These are phyloP conservation scores for Hypsibius dujardini DNA, from an alignment of 1,140 invertebrate genomes.

Conservation along the genomic window DNA sequence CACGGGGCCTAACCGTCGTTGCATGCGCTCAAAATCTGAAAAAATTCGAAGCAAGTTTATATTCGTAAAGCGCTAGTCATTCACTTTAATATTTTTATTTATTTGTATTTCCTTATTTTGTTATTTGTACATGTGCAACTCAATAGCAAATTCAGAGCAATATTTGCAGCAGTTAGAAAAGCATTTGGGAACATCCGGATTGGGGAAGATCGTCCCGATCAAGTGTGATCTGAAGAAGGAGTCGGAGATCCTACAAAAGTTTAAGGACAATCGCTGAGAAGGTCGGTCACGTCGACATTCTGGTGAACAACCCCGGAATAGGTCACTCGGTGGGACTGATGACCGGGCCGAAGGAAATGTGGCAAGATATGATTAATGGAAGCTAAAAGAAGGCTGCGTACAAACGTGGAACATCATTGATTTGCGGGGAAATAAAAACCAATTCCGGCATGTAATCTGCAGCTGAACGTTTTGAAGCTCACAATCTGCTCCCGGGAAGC, in stretches of 20 bases:
- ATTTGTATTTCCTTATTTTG: too few species aligned
- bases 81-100: too few species aligned
- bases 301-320: slow-evolving; percentile 33
- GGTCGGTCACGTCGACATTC: slow-evolving; percentile 30
- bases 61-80: slow-evolving; percentile 21
- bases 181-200: background rate
- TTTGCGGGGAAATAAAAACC: too few species aligned
- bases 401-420: too few species aligned
- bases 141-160: too few species aligned
- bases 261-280: slow-evolving; percentile 25
- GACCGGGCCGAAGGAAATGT: slow-evolving; percentile 33
- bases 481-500: slow-evolving; percentile 47
- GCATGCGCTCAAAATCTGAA: slow-evolving; percentile 44
- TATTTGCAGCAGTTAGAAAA: too few species aligned
- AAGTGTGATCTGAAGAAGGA: slow-evolving; percentile 32
- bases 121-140: too few species aligned
- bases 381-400: background rate
- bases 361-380: slow-evolving; percentile 39
- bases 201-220: slow-evolving; percentile 23
- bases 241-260: slow-evolving; percentile 30
- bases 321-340: slow-evolving; percentile 27
- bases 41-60: slow-evolving; percentile 37
- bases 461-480: slow-evolving; percentile 46
- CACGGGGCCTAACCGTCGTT: slow-evolving; percentile 46
- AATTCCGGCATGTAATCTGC: background rate